phyloP scores from a whole-genome alignment of 2,797 vertebrate species.

The Prunella strophiata region DNA sequence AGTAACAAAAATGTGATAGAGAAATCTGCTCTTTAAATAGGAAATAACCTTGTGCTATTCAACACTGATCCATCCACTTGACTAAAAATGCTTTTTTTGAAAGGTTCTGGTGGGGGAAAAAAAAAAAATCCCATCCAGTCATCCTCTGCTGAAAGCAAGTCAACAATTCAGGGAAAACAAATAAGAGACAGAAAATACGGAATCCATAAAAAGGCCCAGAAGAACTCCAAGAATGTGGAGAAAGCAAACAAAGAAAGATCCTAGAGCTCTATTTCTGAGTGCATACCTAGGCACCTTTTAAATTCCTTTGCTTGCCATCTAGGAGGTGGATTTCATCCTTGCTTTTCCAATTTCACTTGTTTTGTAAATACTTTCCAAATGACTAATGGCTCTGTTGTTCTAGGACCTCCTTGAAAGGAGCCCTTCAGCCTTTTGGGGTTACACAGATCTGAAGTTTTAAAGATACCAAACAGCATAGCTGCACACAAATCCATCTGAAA shows the following conservation, averaged over 20 bases:
- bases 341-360: slow-evolving; percentile 13
- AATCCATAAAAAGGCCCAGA: background rate
- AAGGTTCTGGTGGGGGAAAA: background rate
- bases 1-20: background rate
- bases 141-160: background rate
- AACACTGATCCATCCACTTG: background rate
- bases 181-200: background rate
- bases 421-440: background rate
- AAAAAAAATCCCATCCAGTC: background rate
- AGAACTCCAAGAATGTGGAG: background rate
- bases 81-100: background rate
- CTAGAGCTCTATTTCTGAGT: background rate
- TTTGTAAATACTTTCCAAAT: slow-evolving; percentile 51
- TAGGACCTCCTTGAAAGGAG: slow-evolving; percentile 23
- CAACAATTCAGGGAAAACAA: background rate
- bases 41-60: background rate
- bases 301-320: background rate
- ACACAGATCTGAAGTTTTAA: background rate
- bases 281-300: background rate
- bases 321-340: background rate
- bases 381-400: slow-evolving; percentile 24
- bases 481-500: background rate
- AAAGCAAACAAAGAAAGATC: slow-evolving; percentile 17
- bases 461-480: background rate
- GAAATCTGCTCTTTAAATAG: background rate